Evolutionary conservation across 2,888 invertebrate species (phyloP).

Genomic region (Synergus laeviventris): DNA sequence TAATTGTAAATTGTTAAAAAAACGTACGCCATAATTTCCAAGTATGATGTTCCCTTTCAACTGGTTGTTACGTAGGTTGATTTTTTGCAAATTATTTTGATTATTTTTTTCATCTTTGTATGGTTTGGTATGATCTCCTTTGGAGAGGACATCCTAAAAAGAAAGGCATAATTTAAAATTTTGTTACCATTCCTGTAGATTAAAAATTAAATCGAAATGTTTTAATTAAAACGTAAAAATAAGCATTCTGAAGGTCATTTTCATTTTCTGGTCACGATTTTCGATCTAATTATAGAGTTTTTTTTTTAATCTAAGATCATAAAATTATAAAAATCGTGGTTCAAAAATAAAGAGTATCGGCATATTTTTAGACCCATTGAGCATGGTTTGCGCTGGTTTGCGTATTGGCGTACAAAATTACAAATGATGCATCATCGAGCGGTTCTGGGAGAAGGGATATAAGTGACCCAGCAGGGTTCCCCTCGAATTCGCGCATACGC

Average conservation of each 20-base stretch:
- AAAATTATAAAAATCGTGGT: no score
- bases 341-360: no score
- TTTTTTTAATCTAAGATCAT: no score
- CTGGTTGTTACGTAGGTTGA: constrained; percentile 87
- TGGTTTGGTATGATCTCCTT: constrained; percentile 63
- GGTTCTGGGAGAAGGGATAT: neutral
- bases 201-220: no score
- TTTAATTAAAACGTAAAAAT: no score
- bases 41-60: constrained; percentile 90
- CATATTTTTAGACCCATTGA: no score
- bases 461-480: neutral
- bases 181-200: no score
- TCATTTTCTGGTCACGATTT: no score
- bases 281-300: no score
- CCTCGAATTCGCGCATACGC: neutral
- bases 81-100: constrained; percentile 79
- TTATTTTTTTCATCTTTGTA: constrained; percentile 67
- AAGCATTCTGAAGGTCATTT: no score
- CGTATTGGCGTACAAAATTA: no score
- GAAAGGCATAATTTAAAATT: neutral
- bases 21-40: constrained; percentile 87
- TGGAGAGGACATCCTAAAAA: constrained; percentile 64
- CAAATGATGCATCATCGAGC: neutral
- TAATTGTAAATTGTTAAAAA: neutral
- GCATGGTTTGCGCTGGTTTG: no score